Conservation (phyloP, 2,888 invertebrate species). For the Xestia c-nigrum region DNA sequence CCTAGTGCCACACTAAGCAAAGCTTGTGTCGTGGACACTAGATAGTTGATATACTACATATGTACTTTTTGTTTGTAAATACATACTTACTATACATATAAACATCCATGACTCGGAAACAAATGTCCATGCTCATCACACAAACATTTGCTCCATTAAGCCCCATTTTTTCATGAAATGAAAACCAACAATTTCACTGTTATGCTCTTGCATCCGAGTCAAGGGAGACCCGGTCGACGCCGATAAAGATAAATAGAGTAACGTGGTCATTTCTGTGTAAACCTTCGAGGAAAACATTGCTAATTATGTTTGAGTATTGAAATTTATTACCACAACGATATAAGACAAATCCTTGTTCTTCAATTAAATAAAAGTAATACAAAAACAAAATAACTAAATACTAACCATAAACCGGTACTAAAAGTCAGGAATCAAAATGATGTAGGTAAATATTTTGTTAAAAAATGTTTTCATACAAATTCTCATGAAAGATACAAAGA, state of each 20-base stretch:
- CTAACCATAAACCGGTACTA: not conserved
- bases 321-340: not conserved
- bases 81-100: too few relatives aligned
- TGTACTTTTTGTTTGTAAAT: too few relatives aligned
- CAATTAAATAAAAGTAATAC: accelerated
- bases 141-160: too few relatives aligned
- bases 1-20: too few relatives aligned
- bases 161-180: too few relatives aligned
- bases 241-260: not conserved
- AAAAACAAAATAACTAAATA: not conserved
- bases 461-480: not conserved
- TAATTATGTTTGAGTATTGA: not conserved
- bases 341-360: not conserved
- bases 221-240: too few relatives aligned
- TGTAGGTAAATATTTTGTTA: not conserved
- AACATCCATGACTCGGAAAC: too few relatives aligned
- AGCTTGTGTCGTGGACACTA: too few relatives aligned
- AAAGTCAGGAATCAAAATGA: not conserved
- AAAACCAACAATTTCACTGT: too few relatives aligned
- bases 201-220: too few relatives aligned
- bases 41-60: too few relatives aligned
- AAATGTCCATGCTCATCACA: too few relatives aligned
- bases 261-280: not conserved
- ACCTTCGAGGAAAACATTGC: not conserved
- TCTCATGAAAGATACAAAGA: not conserved